Base-by-base conservation (phyloP, 2,888 invertebrate genomes). In the Teinopalpus imperialis region DNA sequence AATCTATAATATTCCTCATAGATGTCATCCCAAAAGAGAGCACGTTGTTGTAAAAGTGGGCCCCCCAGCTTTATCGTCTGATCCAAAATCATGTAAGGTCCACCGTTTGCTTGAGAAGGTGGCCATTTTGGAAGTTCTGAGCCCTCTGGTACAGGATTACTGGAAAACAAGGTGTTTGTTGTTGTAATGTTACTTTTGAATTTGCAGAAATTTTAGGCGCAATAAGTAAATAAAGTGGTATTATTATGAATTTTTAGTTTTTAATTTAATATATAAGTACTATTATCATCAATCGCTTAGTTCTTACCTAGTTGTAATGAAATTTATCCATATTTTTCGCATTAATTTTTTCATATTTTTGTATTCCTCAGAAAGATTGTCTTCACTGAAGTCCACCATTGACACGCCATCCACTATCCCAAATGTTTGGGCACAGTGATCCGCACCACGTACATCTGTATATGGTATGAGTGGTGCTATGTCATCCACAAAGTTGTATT, bases 301-400 rank as follows among this genome's bases (percentile, higher is more conserved):
- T n/a, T n/a, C n/a, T n/a, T n/a, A n/a, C n/a, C n/a, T n/a, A n/a
- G n/a, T 62, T 39, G 29, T 59, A 2, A 71, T 61, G 36, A 77
- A 77, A 43, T 67, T 75, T 7, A 13, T 44, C 76, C 75, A 76
- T 2, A 76, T 48, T 9, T 69, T 57, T 20, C 66, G 61, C 26
- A 74, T 47, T 1, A 51, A 12, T 0, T 42, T 37, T 37, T 59
- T 68, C 53, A 71, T 59, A 3, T 58, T 52, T 12, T 39, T 42
- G 6, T 52, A 63, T 18, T 66, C 60, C 2, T 61, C 51, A n/a
- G 67, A 20, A 2, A 48, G 20, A 21, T 41, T 47, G 1, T 44
- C 14, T 16, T 31, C 40, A 9, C n/a, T 10, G 4, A 9, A 21
- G 26, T 18, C 34, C 3, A 2, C 3, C 4, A 20, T 20, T 7